Evolutionary conservation across 37 sponge, comb jelly and placozoan genomes (phyloP), one percentile per base, ranked within the genome.

Genomic region (Tethya wilhelma): DNA sequence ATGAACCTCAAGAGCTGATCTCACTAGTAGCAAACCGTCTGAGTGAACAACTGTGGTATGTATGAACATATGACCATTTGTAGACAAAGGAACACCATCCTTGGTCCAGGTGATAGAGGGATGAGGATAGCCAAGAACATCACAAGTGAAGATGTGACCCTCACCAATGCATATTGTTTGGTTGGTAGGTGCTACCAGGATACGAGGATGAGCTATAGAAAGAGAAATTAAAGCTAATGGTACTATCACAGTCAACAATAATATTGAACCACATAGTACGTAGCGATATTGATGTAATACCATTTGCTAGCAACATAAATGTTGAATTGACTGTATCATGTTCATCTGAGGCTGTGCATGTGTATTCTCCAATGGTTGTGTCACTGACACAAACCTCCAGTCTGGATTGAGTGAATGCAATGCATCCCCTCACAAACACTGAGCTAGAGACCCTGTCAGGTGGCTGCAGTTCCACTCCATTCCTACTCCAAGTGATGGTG

Each of bases 71-170:
- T 65, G 5, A 19, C 20, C 66, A 34, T 30, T 34, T 30, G 6
- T 30, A 20, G 5, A 20, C 37, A 69, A 43, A 41, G 8, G 53
- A 20, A 1, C 5, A n/a, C 74, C 56, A 45, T 84, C 84, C 55
- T 84, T 84, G 59, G 39, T 57, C 84, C 84, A 84, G 31, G 44
- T 55, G 69, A 84, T 74, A 0, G 17, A 4, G 20, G 84, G 75
- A 19, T 23, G 30, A 14, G 77, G 76, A 38, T 56, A 26, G 31
- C 75, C 77, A 5, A 2, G 6, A 17, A 59, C 84, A 26, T 1
- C 38, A 55, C 84, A 84, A 4, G 67, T 65, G 34, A 19, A 59
- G 62, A 59, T 7, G 4, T 6, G 28, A 59, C 20, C 23, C 23
- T 59, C 28, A 59, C 4, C 62, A 29, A 59, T 19, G 7, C 28